These are phyloP conservation scores for Neodiprion lecontei DNA, from an alignment of 1,140 invertebrate genomes.

Conservation along the genomic window DNA sequence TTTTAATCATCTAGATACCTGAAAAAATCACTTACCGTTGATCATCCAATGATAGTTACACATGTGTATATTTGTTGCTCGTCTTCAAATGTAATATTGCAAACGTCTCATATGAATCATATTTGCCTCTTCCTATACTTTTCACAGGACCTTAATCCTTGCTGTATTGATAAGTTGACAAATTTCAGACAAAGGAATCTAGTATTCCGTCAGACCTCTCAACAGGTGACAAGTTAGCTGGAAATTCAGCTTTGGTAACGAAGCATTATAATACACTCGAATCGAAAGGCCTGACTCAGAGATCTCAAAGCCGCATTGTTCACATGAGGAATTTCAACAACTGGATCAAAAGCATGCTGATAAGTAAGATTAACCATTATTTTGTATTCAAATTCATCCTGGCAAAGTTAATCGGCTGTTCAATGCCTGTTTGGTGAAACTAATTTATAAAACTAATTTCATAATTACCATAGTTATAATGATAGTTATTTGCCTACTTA, in stretches of 20 bases:
- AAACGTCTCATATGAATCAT: not conserved
- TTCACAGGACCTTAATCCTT: not conserved
- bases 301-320: constrained; percentile 89
- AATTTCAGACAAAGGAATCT: constrained; percentile 13
- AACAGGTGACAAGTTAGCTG: constrained; percentile 20
- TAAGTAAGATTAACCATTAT: constrained; percentile 65
- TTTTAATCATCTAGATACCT: no score
- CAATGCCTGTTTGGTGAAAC: no score
- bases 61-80: no score
- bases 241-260: constrained; percentile 73
- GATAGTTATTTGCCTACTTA: not conserved
- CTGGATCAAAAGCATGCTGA: constrained; percentile 97
- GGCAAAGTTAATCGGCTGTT: no score
- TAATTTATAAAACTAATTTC: no score
- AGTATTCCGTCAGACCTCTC: constrained; percentile 27
- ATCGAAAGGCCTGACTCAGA: constrained; percentile 79
- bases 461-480: no score
- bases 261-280: constrained; percentile 85
- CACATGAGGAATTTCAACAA: constrained; percentile 98
- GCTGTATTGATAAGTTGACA: not conserved
- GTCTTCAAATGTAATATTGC: not conserved
- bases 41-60: no score
- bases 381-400: no score
- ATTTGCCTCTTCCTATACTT: no score
- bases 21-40: no score